Conservation (phyloP, 2,888 invertebrate genomes). For the Hemaris fuciformis region DNA sequence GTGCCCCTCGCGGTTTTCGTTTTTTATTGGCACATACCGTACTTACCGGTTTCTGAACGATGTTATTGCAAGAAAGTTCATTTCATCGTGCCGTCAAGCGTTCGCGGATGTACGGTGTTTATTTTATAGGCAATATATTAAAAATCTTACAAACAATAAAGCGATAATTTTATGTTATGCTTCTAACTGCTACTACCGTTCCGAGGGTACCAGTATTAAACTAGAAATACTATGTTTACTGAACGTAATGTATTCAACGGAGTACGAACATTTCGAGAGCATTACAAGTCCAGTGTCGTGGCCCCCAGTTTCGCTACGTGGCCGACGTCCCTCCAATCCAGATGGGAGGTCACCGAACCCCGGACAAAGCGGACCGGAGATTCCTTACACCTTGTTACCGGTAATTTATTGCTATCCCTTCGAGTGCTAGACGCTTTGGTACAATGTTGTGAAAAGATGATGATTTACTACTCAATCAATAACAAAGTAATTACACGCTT, state of each 20-base stretch:
- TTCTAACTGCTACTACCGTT: no score
- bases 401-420: conserved; percentile 6
- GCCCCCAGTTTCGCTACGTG: conserved; percentile 13
- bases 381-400: conserved; percentile 50
- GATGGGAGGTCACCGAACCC: conserved; percentile 58
- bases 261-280: neutral
- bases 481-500: neutral
- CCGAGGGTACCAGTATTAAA: no score
- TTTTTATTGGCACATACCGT: neutral
- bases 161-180: neutral
- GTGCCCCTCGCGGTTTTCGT: neutral
- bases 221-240: neutral
- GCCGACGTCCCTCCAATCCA: conserved; percentile 52
- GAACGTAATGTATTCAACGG: neutral
- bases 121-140: no score
- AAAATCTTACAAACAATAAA: no score
- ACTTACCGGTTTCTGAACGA: neutral
- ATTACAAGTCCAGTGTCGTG: conserved; percentile 14
- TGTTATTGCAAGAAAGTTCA: neutral
- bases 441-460: neutral
- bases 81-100: neutral
- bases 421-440: neutral
- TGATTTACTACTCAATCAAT: neutral
- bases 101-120: neutral
- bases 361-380: conserved; percentile 40